Conservation (phyloP, 2,888 invertebrate genomes). For the Apodemia mormo region DNA sequence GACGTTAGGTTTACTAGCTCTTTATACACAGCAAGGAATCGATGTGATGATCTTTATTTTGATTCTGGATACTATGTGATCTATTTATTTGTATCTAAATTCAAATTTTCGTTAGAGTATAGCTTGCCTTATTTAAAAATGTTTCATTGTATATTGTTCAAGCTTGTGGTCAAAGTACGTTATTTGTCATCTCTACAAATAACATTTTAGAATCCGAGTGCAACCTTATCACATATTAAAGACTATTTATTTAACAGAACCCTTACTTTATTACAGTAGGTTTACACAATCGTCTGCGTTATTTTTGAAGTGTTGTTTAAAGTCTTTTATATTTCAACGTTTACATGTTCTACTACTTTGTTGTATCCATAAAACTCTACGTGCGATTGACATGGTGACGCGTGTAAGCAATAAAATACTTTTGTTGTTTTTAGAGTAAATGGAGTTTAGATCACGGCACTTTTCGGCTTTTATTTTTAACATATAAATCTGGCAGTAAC, state of each 20-base stretch:
- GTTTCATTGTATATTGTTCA: not conserved
- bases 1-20: no score
- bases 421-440: slow-evolving; percentile 1
- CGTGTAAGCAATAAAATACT: not conserved
- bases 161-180: not conserved
- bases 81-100: no score
- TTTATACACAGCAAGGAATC: no score
- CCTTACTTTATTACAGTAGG: slow-evolving; percentile 10
- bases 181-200: not conserved
- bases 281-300: slow-evolving; percentile 10
- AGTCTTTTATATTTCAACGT: slow-evolving; percentile 9
- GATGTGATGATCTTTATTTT: no score
- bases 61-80: no score
- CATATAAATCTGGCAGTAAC: no score
- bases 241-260: slow-evolving; percentile 1
- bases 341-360: slow-evolving; percentile 1
- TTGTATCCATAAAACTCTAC: slow-evolving; percentile 12
- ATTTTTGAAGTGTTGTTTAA: slow-evolving; percentile 13
- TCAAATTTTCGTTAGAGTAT: no score
- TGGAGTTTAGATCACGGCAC: not conserved
- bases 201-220: not conserved
- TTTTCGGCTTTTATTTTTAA: not conserved
- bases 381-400: slow-evolving; percentile 13
- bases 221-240: not conserved
- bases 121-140: no score